These are phyloP conservation scores for Heliornis fulica DNA, from an alignment of 2,113 vertebrate species.

Conservation along the genomic window DNA sequence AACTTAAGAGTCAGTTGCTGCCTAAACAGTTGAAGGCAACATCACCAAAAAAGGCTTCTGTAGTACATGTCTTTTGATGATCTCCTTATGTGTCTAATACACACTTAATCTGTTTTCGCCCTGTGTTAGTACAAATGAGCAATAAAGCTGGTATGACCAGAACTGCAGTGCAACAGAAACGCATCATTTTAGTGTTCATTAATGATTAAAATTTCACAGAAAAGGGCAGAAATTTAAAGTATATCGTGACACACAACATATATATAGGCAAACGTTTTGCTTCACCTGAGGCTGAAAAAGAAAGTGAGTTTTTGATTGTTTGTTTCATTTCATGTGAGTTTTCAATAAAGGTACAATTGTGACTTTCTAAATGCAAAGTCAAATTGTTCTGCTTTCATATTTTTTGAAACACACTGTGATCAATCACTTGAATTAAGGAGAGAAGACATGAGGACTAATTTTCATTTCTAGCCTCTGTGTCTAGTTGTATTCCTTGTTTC, in stretches of 20 bases:
- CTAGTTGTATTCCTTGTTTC: background rate
- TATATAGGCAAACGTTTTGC: background rate
- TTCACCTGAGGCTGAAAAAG: background rate
- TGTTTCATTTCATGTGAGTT: background rate
- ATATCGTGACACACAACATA: background rate
- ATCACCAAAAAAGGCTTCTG: constrained; percentile 53
- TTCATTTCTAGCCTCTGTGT: background rate
- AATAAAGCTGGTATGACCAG: background rate
- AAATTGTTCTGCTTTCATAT: background rate
- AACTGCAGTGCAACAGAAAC: background rate
- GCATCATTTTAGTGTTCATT: background rate
- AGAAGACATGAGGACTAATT: background rate
- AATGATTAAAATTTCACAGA: background rate
- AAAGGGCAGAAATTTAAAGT: background rate
- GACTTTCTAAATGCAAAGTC: background rate
- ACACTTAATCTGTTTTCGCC: background rate
- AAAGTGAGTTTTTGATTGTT: background rate
- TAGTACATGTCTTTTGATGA: background rate
- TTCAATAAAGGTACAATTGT: background rate
- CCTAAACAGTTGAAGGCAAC: constrained; percentile 25
- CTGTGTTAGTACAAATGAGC: background rate
- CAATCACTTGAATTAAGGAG: background rate
- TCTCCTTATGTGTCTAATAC: constrained; percentile 10
- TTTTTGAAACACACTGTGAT: background rate
- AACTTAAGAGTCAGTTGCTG: background rate